These are phyloP conservation scores for Ornithorhynchus anatinus DNA, from an alignment of 2,113 vertebrate genomes.

Conservation along the genomic window DNA sequence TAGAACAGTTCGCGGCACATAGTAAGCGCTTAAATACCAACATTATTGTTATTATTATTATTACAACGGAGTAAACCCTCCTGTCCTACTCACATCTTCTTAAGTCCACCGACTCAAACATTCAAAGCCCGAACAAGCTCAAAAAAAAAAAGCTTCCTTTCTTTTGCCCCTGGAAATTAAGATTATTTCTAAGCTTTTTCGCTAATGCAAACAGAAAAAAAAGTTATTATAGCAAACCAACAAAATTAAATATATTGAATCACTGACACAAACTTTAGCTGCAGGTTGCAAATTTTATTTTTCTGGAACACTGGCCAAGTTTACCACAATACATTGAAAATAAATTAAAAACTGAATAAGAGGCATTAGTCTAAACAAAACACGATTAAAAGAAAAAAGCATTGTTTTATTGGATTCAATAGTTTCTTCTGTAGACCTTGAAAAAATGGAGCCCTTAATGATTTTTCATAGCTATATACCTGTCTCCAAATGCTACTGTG, in stretches of 20 bases:
- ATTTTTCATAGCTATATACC: conserved; percentile 31
- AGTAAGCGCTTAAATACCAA: too few species aligned
- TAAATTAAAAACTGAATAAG: conserved; percentile 18
- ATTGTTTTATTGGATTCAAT: too few species aligned
- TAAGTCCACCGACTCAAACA: not conserved
- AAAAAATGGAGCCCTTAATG: not conserved
- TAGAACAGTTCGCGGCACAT: too few species aligned
- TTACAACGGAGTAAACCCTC: too few species aligned
- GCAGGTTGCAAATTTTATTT: conserved; percentile 54
- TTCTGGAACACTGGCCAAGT: conserved; percentile 28
- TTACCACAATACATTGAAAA: conserved; percentile 4
- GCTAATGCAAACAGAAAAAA: conserved; percentile 23
- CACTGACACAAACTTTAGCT: conserved; percentile 21
- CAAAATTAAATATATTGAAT: conserved; percentile 24
- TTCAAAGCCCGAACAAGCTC: not conserved
- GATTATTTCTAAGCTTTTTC: not conserved
- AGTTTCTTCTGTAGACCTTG: not conserved
- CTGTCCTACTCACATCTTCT: not conserved
- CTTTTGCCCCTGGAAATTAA: too few species aligned
- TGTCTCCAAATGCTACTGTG: not conserved
- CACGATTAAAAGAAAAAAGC: conserved; percentile 37
- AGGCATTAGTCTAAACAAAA: conserved; percentile 4
- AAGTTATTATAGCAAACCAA: conserved; percentile 14
- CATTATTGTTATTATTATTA: too few species aligned
- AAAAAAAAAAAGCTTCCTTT: too few species aligned